Evolutionary conservation across 2,888 invertebrate genomes (phyloP).

Genomic region (Dicycla oo): DNA sequence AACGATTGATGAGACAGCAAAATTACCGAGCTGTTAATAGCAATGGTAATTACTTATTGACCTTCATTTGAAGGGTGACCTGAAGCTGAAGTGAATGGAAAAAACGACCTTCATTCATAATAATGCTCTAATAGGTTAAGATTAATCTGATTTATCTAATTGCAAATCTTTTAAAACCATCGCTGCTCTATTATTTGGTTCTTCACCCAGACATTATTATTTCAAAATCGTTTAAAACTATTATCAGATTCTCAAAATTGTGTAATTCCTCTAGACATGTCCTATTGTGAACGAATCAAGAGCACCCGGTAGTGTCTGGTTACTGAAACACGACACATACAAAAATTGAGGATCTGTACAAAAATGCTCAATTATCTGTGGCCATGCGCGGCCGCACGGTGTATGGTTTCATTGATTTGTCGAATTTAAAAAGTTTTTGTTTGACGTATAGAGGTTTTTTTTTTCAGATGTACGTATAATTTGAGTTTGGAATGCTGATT

Average conservation of each 20-base stretch:
- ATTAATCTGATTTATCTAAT: background rate
- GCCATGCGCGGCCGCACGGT: conserved; percentile 60
- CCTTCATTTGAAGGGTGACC: background rate
- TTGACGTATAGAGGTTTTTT: conserved; percentile 45
- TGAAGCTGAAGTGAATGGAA: background rate
- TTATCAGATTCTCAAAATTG: conserved; percentile 57
- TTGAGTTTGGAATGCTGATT: conserved; percentile 39
- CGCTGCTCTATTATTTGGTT: background rate
- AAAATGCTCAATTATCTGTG: conserved; percentile 67
- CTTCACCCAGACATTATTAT: background rate
- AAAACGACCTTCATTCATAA: background rate
- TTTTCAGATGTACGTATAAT: conserved; percentile 12
- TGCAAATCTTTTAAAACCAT: background rate
- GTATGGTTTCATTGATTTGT: conserved; percentile 62
- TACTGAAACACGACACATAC: conserved; percentile 66
- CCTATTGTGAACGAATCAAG: conserved; percentile 74
- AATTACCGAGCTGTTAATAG: background rate
- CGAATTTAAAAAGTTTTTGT: conserved; percentile 57
- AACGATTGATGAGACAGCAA: conserved; percentile 15
- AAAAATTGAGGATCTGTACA: conserved; percentile 56
- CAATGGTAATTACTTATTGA: background rate
- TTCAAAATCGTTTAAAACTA: conserved; percentile 25
- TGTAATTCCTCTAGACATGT: conserved; percentile 73
- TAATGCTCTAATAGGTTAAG: background rate
- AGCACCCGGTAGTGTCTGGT: conserved; percentile 67